phyloP scores from a whole-genome alignment of 1,140 invertebrate species.

The Calliopsis andreniformis region DNA sequence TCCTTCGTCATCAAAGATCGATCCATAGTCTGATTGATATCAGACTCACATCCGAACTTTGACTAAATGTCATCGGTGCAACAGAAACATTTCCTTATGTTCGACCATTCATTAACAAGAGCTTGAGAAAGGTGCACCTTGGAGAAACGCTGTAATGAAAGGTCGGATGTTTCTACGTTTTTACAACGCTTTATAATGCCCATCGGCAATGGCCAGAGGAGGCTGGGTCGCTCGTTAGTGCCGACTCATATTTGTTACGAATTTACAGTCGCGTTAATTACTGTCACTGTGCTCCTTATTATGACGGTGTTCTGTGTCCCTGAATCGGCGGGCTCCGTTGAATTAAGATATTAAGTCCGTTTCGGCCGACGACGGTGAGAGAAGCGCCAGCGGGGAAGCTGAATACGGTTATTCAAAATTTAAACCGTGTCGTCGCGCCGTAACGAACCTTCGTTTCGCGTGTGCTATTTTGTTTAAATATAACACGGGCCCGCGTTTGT shows the following conservation, averaged over 20 bases:
- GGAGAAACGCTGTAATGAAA: constrained; percentile 30
- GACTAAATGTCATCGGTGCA: not conserved
- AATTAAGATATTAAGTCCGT: constrained; percentile 26
- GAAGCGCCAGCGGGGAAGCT: not conserved
- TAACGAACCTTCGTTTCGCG: constrained; percentile 40
- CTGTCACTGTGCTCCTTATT: constrained; percentile 19
- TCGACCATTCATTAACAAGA: constrained; percentile 1
- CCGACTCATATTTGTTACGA: not conserved
- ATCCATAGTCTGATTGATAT: no score
- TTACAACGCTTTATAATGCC: constrained; percentile 3
- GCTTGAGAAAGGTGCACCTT: not conserved
- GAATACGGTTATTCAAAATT: constrained; percentile 41
- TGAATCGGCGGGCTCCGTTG: constrained; percentile 13
- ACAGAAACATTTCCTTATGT: not conserved
- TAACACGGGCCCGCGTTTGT: not conserved
- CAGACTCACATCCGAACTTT: not conserved
- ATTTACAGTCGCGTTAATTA: constrained; percentile 36
- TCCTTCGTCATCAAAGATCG: no score
- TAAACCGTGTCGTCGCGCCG: not conserved
- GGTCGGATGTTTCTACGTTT: constrained; percentile 22
- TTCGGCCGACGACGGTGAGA: not conserved
- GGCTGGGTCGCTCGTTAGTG: constrained; percentile 19
- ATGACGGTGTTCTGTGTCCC: not conserved
- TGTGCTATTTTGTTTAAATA: constrained; percentile 34
- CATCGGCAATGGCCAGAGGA: no score